phyloP scores from a whole-genome alignment of 2,888 invertebrate species.

The Hypercompe scribonia region DNA sequence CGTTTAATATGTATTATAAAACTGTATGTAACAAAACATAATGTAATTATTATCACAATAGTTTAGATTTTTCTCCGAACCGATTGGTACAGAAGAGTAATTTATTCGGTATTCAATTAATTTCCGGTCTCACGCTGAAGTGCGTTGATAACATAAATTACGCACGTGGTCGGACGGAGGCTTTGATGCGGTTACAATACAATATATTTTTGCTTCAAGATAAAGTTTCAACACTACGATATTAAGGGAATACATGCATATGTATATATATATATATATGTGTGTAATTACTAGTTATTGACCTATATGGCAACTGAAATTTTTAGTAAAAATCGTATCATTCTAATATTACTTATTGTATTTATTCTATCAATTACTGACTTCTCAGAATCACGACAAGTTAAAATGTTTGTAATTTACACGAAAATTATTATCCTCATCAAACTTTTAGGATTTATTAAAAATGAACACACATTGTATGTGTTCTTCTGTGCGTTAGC shows the following conservation, averaged over 20 bases:
- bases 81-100: constrained; percentile 49
- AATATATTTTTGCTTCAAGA: constrained; percentile 37
- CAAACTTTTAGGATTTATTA: too few relatives aligned
- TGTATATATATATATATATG: neutral
- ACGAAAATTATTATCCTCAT: too few relatives aligned
- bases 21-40: neutral
- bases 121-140: constrained; percentile 72
- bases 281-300: neutral
- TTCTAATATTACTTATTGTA: too few relatives aligned
- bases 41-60: neutral
- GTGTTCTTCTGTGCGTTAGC: too few relatives aligned
- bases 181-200: constrained; percentile 67
- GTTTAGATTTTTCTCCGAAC: constrained; percentile 21
- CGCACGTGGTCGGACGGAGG: constrained; percentile 60
- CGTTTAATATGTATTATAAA: neutral
- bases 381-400: too few relatives aligned
- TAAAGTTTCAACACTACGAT: constrained; percentile 7
- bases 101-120: constrained; percentile 75
- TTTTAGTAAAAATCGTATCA: neutral
- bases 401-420: too few relatives aligned
- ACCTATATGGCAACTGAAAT: neutral
- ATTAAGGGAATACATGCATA: neutral
- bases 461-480: too few relatives aligned
- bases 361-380: too few relatives aligned
- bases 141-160: constrained; percentile 71